Base-by-base conservation (phyloP, 1,140 invertebrate species). In the Drosophila elegans region DNA sequence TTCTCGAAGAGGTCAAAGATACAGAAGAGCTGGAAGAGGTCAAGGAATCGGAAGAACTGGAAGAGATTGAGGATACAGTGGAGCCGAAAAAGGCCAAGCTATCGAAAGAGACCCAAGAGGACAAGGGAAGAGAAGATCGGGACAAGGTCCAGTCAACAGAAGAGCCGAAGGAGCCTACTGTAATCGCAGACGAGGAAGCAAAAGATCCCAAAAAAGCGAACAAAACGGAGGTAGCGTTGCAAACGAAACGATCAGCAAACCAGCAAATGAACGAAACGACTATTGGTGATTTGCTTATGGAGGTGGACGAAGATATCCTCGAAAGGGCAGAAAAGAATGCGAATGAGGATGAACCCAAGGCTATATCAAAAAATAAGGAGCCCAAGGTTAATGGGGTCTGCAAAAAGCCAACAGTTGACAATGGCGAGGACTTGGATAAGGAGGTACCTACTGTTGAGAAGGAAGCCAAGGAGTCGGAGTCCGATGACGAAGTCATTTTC, bases 401-500 rank as follows among this genome's bases (percentile, higher is more conserved):
- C 9, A 46, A 66, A 38, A 29, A 27, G 9, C 1, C 42, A 36
- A 12, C 38, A 1, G 54, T 32, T 13, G 25, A n/a, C 21, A 25
- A 21, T 25, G 41, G 57, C 27, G 56, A 36, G 9, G 21, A 39
- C 6, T 38, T 36, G 16, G 46, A 36, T 21, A 39, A 16, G 12
- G 11, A 67, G 4, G 42, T 57, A 27, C 10, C n/a, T 1, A 9
- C 6, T 29, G 7, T 29, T 21, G 34, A 51, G 42, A 10, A 32
- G 9, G 55, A 48, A 7, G 13, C 49, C 48, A 82, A 74, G 38
- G 80, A 83, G 2, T 4, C 61, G 3, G 89, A 91, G 11, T 83
- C 79, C 1, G 89, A 91, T 60, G 90, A 90, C 41, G 90, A 91
- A 46, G 82, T 91, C 0, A 86, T 90, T 27, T 91, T 91, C 60